Base-by-base conservation (phyloP, 2,797 vertebrate genomes). In the Ctenopoma kingsleyae region DNA sequence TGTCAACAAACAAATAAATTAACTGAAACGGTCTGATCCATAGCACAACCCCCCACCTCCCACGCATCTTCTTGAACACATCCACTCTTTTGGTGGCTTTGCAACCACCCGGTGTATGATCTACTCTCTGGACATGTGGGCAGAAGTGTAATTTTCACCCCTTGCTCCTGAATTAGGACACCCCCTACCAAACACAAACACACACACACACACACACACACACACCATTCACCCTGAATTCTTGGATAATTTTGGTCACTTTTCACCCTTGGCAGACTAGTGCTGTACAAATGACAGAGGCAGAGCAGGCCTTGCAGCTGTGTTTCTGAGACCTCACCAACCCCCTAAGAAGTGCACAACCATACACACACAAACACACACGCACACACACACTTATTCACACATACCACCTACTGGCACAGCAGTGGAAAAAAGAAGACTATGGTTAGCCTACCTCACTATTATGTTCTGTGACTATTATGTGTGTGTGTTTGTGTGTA, bases 61-160 rank as follows among this genome's bases (percentile, higher is more conserved):
- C 58, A 47, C 57, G 38, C 15, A 46, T 59, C 55, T 30, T 38
- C 38, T 57, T 23, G 78, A 66, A 91, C 89, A 92, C 66, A 36
- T 74, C 58, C 49, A 81, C 76, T 52, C 54, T 84, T 78, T 76
- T 91, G 74, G 74, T 51, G 82, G 91, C 90, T 91, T 87, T 80
- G 64, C 86, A 92, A 88, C 85, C 83, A 78, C 93, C 90, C 22
- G 6, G 82, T 81, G 87, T 66, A 80, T 85, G 84, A 89, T 90
- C 84, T 78, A 91, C 87, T 92, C 93, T 93, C 90, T 90, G 90
- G 91, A 93, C 94, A 94, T 95, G 93, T 94, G 93, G 91, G 89
- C 92, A 95, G 93, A 93, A 93, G 94, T 93, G 91, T 94, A 94
- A 96, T 97, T 97, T 97, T 95, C 94, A 91, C 93, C 93, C 95